Conservation (phyloP, 1,140 invertebrate genomes). For the Cydia amplana region DNA sequence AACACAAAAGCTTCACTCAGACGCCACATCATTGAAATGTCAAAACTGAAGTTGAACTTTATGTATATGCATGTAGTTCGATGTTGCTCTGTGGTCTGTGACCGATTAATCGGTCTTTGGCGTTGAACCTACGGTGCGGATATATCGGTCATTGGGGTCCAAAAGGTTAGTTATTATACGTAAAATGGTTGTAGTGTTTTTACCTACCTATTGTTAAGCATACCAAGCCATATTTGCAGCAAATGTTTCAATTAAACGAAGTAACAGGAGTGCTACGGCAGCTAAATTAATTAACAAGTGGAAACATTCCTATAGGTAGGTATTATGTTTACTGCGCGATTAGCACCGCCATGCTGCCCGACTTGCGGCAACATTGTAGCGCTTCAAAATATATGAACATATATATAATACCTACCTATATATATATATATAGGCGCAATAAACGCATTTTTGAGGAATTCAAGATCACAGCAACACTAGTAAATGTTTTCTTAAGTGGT, state of each 20-base stretch:
- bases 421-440: background rate
- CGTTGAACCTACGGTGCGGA: too few species aligned
- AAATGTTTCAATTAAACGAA: constrained; percentile 17
- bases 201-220: background rate
- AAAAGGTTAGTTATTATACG: too few species aligned
- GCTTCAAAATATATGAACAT: background rate
- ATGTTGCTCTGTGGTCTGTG: too few species aligned
- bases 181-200: too few species aligned
- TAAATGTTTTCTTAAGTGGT: background rate
- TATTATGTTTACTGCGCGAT: constrained; percentile 24
- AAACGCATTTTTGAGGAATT: background rate
- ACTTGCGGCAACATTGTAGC: background rate
- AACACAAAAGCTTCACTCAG: too few species aligned
- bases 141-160: too few species aligned
- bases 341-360: constrained; percentile 15
- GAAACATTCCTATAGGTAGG: constrained; percentile 25
- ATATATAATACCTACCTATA: too few species aligned
- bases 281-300: constrained; percentile 28
- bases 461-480: background rate
- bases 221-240: background rate
- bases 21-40: too few species aligned
- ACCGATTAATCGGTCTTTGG: too few species aligned
- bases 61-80: too few species aligned
- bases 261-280: constrained; percentile 14
- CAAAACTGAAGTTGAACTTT: too few species aligned